Evolutionary conservation across 2,797 vertebrate species (phyloP).

Genomic region (Tapirus indicus): DNA sequence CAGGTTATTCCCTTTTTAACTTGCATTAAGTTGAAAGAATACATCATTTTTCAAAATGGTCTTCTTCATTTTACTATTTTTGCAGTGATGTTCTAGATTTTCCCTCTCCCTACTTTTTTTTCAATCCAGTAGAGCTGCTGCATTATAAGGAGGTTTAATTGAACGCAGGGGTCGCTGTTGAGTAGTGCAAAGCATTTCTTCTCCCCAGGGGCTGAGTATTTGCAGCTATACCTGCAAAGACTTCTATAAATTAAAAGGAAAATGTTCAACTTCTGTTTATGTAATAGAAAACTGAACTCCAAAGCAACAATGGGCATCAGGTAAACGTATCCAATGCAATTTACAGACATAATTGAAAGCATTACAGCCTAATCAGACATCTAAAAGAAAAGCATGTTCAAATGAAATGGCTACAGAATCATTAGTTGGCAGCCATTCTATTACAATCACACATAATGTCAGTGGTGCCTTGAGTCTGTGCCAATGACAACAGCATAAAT

Average conservation of each 20-base stretch:
- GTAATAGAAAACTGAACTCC: constrained; percentile 88
- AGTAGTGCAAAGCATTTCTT: constrained; percentile 80
- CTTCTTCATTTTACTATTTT: neutral
- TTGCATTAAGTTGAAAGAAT: neutral
- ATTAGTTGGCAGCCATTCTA: constrained; percentile 92
- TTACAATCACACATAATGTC: constrained; percentile 92
- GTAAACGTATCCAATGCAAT: constrained; percentile 89
- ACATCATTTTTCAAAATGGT: neutral
- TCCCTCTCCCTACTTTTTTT: neutral
- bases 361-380: constrained; percentile 92
- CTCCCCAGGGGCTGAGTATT: constrained; percentile 79
- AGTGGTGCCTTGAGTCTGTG: constrained; percentile 89
- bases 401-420: constrained; percentile 91
- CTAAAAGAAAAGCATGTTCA: constrained; percentile 91
- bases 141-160: constrained; percentile 32
- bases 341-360: constrained; percentile 91
- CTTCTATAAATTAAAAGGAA: constrained; percentile 87
- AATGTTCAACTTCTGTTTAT: constrained; percentile 86
- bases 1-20: neutral
- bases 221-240: constrained; percentile 85
- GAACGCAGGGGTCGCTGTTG: constrained; percentile 86
- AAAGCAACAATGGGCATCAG: constrained; percentile 88
- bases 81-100: neutral
- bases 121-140: neutral
- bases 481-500: constrained; percentile 93